Evolutionary conservation across 1,140 invertebrate genomes (phyloP), one percentile per base, ranked within the genome.

Genomic region (Leptinotarsa texana): DNA sequence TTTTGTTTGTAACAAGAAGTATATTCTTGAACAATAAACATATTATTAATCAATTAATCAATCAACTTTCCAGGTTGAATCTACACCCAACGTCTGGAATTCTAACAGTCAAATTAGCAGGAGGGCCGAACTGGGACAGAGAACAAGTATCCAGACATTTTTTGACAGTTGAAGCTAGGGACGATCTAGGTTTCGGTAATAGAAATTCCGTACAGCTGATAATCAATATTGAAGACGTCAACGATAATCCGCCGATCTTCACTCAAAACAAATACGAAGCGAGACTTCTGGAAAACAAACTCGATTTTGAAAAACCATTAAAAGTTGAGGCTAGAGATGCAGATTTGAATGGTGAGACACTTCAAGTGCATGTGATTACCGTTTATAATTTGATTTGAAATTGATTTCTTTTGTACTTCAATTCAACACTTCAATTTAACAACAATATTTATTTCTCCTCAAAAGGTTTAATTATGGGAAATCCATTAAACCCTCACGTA

Each of bases 161-260:
- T 86, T 86, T 99, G 4, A 98, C 95, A 0, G 93, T 97, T 0
- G 96, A 98, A 85, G 96, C 96, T 0, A 88, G 95, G 78, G 96
- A 98, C 84, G 93, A 95, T 85, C 86, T 93, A 63, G 95, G 96
- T 3, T 89, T 90, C 79, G 96, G 96, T 67, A 95, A 96, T 85
- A 88, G 93, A 73, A 96, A 97, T 81, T 94, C 95, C 0, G 94
- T 92, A 3, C 95, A 96, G 84, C 85, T 98, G 4, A 90, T 95
- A 4, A 88, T 98, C 3, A 92, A 94, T 74, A 90, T 97, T 62
- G 92, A 94, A 81, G 96, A 98, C 85, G 91, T 95, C 0, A 97
- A 97, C 82, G 95, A 96, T 83, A 96, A 96, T 82, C 88, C 92
- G 0, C 95, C 95, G 0, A 88, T 92, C 73, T 97, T 97, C 82